Evolutionary conservation across 2,113 vertebrate species (phyloP), one percentile per base, ranked within the genome.

Genomic region (Mystacornis crossleyi): DNA sequence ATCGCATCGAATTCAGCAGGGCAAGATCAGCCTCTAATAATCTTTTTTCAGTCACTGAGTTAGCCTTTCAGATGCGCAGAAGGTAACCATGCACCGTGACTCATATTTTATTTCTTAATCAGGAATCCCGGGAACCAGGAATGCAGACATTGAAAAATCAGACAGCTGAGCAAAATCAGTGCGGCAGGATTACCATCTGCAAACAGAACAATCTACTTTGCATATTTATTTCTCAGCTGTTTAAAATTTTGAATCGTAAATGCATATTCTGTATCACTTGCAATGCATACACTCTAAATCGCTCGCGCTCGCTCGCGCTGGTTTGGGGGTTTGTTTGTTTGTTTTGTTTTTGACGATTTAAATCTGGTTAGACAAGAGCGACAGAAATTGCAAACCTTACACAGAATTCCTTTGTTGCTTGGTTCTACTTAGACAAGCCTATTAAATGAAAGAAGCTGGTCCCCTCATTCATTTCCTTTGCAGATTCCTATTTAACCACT

Each of bases 181-280:
- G 64, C 51, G 57, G 90, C 90, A 66, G 83, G 84, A 96, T 93
- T 96, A 89, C 95, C 97, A 97, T 96, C 95, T 97, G 91, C 88
- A 96, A 97, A 96, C 80, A 93, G 89, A 96, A 89, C 81, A 60
- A 82, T 85, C 93, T 94, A 71, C 91, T 97, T 92, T 95, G 91
- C 93, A 95, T 95, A 95, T 90, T 96, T 95, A 97, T 96, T 93
- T 89, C 82, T 96, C 92, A 96, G 93, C 88, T 89, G 92, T 94
- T 93, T 34, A 67, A 95, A 94, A 69, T 89, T 91, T 94, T 72
- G 74, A 75, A 78, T 91, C 81, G 89, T 62, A 94, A 89, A 95
- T 66, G 57, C 86, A 14, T 61, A 47, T 74, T 95, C 81, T 86
- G 69, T 78, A 64, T 90, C 74, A 9, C 86, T 93, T 90, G 86